These are phyloP conservation scores for Volucella inanis DNA, from an alignment of 2,888 invertebrate genomes.

Conservation along the genomic window DNA sequence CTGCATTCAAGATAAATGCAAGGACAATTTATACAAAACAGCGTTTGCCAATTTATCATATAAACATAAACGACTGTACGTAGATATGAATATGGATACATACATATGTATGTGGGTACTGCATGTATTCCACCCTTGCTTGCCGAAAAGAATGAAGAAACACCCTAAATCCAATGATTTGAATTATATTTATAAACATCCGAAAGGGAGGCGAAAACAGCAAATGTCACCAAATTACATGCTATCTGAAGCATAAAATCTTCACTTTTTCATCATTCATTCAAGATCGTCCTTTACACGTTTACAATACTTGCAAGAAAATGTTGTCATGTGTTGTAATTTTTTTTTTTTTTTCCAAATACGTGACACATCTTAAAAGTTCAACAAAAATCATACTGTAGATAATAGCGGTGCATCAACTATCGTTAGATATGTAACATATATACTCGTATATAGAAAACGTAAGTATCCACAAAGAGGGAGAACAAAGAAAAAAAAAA, in stretches of 20 bases:
- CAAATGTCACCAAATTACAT: slow-evolving; percentile 63
- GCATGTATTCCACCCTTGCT: slow-evolving; percentile 15
- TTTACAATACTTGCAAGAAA: neutral
- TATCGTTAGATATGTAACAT: too few species aligned
- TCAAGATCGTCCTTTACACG: slow-evolving; percentile 4
- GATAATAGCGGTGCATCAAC: too few species aligned
- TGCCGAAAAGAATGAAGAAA: neutral
- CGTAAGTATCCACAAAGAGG: too few species aligned
- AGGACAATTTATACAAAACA: neutral
- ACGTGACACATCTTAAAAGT: too few species aligned
- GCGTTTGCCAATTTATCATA: slow-evolving; percentile 29
- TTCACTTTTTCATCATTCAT: slow-evolving; percentile 34
- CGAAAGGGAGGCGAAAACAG: slow-evolving; percentile 44
- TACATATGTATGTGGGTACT: neutral
- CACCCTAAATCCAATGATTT: slow-evolving; percentile 38
- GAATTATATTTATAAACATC: slow-evolving; percentile 13
- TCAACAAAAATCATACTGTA: too few species aligned
- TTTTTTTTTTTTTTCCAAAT: neutral
- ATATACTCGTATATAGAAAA: too few species aligned
- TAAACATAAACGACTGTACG: neutral
- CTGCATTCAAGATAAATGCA: too few species aligned
- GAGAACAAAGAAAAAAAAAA: too few species aligned
- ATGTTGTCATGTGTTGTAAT: neutral
- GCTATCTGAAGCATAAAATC: slow-evolving; percentile 56
- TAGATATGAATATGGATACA: neutral